Evolutionary conservation across 2,113 vertebrate species (phyloP).

Genomic region (Istiophorus platypterus): DNA sequence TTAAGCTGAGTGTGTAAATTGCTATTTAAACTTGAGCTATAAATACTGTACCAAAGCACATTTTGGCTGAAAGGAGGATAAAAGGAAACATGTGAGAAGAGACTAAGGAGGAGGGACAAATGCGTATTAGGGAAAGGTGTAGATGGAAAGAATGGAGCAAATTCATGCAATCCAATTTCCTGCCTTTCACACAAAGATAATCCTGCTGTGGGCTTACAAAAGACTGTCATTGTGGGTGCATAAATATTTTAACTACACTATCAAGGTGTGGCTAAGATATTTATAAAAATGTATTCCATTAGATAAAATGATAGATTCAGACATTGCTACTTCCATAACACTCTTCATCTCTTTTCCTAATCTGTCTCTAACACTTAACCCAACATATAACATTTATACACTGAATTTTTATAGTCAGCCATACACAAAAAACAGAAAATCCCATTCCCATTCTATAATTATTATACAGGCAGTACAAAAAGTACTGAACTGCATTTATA

Average conservation of each 20-base stretch:
- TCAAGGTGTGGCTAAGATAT: not conserved
- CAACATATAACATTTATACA: not conserved
- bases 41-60: slow-evolving; percentile 14
- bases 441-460: not conserved
- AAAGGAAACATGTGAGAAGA: not conserved
- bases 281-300: not conserved
- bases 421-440: not conserved
- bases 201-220: not conserved
- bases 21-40: slow-evolving; percentile 26
- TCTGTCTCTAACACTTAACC: not conserved
- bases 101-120: not conserved
- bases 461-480: no score
- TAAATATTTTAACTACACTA: not conserved
- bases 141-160: not conserved
- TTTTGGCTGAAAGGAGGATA: not conserved
- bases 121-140: slow-evolving; percentile 10
- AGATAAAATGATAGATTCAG: no score
- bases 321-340: not conserved
- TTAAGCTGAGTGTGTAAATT: not conserved
- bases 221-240: not conserved
- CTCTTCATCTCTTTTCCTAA: not conserved
- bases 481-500: not conserved
- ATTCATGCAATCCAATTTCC: slow-evolving; percentile 18
- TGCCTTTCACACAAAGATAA: slow-evolving; percentile 4
- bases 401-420: not conserved